These are phyloP conservation scores for Coreius guichenoti DNA, from an alignment of 2,797 vertebrate genomes.

Conservation along the genomic window DNA sequence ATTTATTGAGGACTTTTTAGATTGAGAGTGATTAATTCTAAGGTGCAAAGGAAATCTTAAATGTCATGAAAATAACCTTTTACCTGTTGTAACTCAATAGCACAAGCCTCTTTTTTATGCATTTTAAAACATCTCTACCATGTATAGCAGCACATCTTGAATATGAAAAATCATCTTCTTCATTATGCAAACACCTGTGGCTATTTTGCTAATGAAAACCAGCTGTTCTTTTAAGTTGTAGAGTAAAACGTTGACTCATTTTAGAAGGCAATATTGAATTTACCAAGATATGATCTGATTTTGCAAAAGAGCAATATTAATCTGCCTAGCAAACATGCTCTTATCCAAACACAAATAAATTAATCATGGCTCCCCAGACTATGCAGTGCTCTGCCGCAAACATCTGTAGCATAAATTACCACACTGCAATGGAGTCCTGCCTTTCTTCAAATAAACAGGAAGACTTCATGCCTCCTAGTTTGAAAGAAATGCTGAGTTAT, in stretches of 20 bases:
- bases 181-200: slow-evolving; percentile 65
- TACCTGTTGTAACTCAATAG: neutral
- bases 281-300: slow-evolving; percentile 71
- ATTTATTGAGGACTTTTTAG: neutral
- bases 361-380: slow-evolving; percentile 70
- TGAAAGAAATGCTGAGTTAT: slow-evolving; percentile 23
- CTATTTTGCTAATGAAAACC: slow-evolving; percentile 64
- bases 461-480: slow-evolving; percentile 19
- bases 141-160: neutral
- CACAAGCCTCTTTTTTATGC: neutral
- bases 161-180: slow-evolving; percentile 48
- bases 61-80: slow-evolving; percentile 8
- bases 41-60: slow-evolving; percentile 1
- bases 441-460: slow-evolving; percentile 59
- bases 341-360: slow-evolving; percentile 76
- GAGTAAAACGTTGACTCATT: slow-evolving; percentile 67
- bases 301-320: slow-evolving; percentile 75
- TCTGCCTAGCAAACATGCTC: slow-evolving; percentile 69
- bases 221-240: slow-evolving; percentile 62
- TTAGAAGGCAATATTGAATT: slow-evolving; percentile 72
- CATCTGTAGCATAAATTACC: slow-evolving; percentile 74
- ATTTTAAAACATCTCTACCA: neutral
- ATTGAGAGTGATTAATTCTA: neutral
- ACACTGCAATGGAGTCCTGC: slow-evolving; percentile 56
- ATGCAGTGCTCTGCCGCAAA: slow-evolving; percentile 67